These are phyloP conservation scores for Leptosomus discolor DNA, from an alignment of 2,113 vertebrate genomes.

Conservation along the genomic window DNA sequence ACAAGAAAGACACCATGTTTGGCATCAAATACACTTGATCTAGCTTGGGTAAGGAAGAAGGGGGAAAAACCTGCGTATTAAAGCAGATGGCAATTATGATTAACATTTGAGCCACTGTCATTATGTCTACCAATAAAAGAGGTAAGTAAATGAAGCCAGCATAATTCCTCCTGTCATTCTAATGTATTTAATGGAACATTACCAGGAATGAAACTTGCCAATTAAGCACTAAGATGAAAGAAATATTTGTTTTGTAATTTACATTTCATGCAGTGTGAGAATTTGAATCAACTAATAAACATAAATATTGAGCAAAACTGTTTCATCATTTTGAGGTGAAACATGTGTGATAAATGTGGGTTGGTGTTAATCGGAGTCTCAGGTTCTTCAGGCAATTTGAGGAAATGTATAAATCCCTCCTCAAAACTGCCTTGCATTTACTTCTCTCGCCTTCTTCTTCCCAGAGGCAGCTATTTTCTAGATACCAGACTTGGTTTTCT, in stretches of 20 bases:
- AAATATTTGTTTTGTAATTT: background rate
- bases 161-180: background rate
- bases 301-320: conserved; percentile 6
- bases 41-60: background rate
- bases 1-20: background rate
- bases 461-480: background rate
- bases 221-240: conserved; percentile 43
- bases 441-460: background rate
- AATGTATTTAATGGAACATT: background rate
- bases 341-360: background rate
- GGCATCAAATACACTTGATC: background rate
- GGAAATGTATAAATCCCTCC: background rate
- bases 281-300: background rate
- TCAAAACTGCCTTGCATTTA: background rate
- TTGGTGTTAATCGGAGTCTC: background rate
- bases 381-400: background rate
- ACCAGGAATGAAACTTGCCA: background rate
- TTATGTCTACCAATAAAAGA: conserved; percentile 4
- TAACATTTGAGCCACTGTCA: background rate
- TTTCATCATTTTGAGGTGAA: background rate
- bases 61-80: background rate
- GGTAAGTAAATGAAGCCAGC: background rate
- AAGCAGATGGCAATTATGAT: conserved; percentile 1
- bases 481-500: background rate
- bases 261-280: background rate